Base-by-base conservation (phyloP, 2,888 invertebrate species). In the Hyalella azteca region DNA sequence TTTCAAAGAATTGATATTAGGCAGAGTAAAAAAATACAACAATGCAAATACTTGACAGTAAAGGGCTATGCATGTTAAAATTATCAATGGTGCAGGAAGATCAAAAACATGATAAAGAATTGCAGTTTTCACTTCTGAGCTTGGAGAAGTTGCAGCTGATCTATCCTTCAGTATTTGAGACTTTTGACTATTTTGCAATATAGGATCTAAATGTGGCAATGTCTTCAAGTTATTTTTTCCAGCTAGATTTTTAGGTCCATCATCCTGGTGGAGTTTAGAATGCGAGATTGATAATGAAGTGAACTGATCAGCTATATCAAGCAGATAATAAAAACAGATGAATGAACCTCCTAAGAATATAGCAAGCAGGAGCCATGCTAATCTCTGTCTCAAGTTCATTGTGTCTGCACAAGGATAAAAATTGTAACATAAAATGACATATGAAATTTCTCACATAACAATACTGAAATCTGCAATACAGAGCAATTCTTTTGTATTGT, bases 251-350 rank as follows among this genome's bases (percentile, higher is more conserved):
- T 5, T 13, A 1, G 7, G 2, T 9, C 4, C 4, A 15, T 22
- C 11, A 22, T 45, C 26, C 32, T 80, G 36, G 49, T 82, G 80
- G 19, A 82, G 40, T 29, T 80, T 80, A 39, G 82, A 82, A 73
- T 82, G 82, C 45, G 80, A 80, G 2, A 82, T 29, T 13, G 80
- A 80, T 39, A 82, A 80, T 13, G 79, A 4, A 40, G 80, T 78
- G 77, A 73, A 82, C 79, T 82, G 82, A 48, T 82, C 82, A 13
- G 82, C 82, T 32, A 82, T 80, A 26, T 82, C 82, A 13, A 82
- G 73, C 22, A 82, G 76, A 59, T 82, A 82, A 49, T 82, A 82
- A 32, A 80, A 73, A 26, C 77, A 41, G 32, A 79, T 77, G 15
- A 80, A 77, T 7, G 82, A 82, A 15, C 80, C 73, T 3, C 78